Percentiles rank a stretch among this genome's conserved stretches.
Conservation (phyloP, 2,113 vertebrate species). For the Tenrec ecaudatus region DNA sequence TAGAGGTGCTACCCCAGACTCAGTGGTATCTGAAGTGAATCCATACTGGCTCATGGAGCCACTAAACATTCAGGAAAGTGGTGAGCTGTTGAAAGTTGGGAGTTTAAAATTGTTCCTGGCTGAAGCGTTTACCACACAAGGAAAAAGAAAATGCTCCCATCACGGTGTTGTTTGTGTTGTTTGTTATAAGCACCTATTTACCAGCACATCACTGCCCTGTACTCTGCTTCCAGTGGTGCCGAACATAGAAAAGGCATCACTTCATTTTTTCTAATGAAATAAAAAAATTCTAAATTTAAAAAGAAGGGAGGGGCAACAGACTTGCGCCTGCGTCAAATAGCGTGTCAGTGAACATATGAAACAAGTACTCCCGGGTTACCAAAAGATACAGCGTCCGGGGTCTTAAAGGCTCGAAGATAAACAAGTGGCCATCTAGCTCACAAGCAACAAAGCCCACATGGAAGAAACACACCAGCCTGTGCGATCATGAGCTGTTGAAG, state of each 20-base stretch:
- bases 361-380: no score
- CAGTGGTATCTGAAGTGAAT: not conserved
- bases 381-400: no score
- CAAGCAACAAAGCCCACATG: no score
- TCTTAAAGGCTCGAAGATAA: no score
- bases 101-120: conserved; percentile 10
- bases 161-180: not conserved
- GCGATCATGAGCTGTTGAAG: no score
- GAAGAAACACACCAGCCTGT: no score
- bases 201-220: not conserved
- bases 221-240: not conserved
- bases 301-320: not conserved
- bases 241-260: not conserved
- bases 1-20: conserved; percentile 36
- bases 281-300: conserved; percentile 18
- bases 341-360: not conserved
- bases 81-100: not conserved
- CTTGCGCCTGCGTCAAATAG: not conserved
- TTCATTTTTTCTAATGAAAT: conserved; percentile 43
- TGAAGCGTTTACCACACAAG: not conserved
- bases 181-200: not conserved
- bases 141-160: conserved; percentile 23
- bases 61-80: conserved; percentile 36
- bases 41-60: not conserved
- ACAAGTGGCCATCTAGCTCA: no score